Evolutionary conservation across 2,113 vertebrate genomes (phyloP).

Genomic region (mouse (Mus musculus)): GRCm39 chr14:121436001-121436500

Average conservation of each 20-base stretch:
- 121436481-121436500: constrained; percentile 81
- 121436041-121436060: not conserved
- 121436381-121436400: not conserved
- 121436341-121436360: no score
- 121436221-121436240: not conserved
- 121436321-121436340: fast-evolving
- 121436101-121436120: constrained; percentile 23
- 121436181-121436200: constrained; percentile 20
- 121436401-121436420: constrained; percentile 27
- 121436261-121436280: constrained; percentile 7
- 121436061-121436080: not conserved
- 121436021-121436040: constrained; percentile 32
- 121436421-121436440: not conserved
- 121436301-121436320: constrained; percentile 18
- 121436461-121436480: constrained; percentile 85
- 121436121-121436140: constrained; percentile 13
- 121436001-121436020: not conserved
- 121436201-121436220: constrained; percentile 50
- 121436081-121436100: not conserved
- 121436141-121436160: constrained; percentile 12
- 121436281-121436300: not conserved
- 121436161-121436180: constrained; percentile 27
- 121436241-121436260: not conserved
- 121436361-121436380: no score
- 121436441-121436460: constrained; percentile 27